phyloP scores from a whole-genome alignment of 2,113 vertebrate genomes.

The Chionis minor region DNA sequence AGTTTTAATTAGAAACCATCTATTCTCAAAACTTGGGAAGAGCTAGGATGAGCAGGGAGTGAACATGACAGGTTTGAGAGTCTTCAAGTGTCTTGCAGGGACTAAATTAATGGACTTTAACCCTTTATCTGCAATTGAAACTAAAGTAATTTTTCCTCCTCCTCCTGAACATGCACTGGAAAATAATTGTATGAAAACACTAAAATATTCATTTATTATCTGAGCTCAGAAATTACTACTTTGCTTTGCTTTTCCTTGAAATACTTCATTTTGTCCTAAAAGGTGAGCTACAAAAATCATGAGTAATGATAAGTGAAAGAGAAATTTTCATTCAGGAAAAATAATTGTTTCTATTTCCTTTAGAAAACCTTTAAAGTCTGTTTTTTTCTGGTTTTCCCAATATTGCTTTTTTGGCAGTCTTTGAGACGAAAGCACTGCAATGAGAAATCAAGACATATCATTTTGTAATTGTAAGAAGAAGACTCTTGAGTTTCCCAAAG shows the following conservation, averaged over 20 bases:
- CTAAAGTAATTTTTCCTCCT: background rate
- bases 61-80: background rate
- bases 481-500: background rate
- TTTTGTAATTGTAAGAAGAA: background rate
- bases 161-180: background rate
- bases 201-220: background rate
- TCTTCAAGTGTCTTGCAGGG: background rate
- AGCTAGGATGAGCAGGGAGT: background rate
- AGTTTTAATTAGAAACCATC: constrained; percentile 22
- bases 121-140: background rate
- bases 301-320: background rate
- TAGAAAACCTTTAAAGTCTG: background rate
- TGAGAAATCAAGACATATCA: background rate
- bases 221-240: background rate
- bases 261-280: background rate
- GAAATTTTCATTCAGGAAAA: background rate
- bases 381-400: background rate
- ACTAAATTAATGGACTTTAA: background rate
- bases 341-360: background rate
- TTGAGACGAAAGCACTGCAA: background rate
- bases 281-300: background rate
- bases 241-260: background rate
- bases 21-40: background rate
- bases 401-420: background rate
- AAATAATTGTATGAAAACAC: background rate